Evolutionary conservation across 2,113 vertebrate genomes (phyloP).

Genomic region (cat (Felis catus)): DNA sequence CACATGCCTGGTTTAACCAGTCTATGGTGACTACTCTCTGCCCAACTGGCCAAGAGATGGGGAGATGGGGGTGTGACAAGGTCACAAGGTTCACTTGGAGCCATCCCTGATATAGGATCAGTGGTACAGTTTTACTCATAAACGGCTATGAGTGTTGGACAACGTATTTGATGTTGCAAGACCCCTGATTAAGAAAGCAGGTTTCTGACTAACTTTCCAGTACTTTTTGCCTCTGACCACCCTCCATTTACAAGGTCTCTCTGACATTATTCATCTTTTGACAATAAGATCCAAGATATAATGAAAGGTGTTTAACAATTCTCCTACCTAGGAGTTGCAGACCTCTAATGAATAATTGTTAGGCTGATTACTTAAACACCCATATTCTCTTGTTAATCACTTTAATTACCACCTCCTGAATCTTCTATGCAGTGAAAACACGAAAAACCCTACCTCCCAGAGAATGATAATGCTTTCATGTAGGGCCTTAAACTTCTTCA

Average conservation of each 20-base stretch:
- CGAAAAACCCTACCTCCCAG: neutral
- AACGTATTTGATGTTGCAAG: neutral
- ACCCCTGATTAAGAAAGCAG: neutral
- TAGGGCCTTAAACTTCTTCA: neutral
- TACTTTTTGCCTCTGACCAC: neutral
- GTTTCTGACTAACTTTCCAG: neutral
- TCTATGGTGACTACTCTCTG: neutral
- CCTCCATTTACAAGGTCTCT: neutral
- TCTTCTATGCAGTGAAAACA: slow-evolving; percentile 31
- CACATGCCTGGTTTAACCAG: neutral
- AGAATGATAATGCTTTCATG: neutral
- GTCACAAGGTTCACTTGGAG: neutral
- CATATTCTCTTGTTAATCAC: slow-evolving; percentile 59
- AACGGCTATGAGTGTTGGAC: neutral
- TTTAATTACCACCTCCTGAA: slow-evolving; percentile 81
- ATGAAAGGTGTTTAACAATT: slow-evolving; percentile 48
- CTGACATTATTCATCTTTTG: slow-evolving; percentile 19
- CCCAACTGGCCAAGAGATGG: neutral
- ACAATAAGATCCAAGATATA: slow-evolving; percentile 57
- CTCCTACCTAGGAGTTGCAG: slow-evolving; percentile 66
- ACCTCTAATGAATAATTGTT: slow-evolving; percentile 77
- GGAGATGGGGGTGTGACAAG: rapidly evolving
- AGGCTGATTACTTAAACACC: slow-evolving; percentile 64
- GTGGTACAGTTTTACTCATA: rapidly evolving
- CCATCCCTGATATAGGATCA: neutral